Evolutionary conservation across 2,888 invertebrate species (phyloP), one percentile per base, ranked within the genome.

Genomic region (Ochropacha duplaris): DNA sequence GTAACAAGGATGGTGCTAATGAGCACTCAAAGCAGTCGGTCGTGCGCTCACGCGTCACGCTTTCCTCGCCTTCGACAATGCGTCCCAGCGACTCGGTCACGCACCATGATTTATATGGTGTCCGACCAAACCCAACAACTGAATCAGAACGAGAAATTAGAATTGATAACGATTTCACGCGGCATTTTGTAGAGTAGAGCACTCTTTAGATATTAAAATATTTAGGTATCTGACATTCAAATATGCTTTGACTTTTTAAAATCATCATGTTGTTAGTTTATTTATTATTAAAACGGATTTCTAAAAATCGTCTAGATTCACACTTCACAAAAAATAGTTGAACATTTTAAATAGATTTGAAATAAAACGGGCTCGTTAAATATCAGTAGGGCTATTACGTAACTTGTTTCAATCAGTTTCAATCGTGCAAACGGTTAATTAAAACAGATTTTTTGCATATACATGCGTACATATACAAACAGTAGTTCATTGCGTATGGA

Each of bases 31-130:
- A 72, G 71, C 66, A 52, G 70, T 69, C 72, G 66, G 69, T 75
- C 74, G 77, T 78, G 76, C 77, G 77, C 62, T 57, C 65, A 60
- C 60, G 50, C 78, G 81, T 83, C 83, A 83, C 81, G 86, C 84
- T 83, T 78, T 79, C 80, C 73, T 68, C 70, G 63, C 60, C 58
- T 58, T 57, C 58, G 66, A 66, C 68, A 65, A 66, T 68, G 64
- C 58, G 59, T 61, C 57, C 58, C 39, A 11, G 61, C 65, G 64
- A 60, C 61, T 65, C 76, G 66, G 82, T 76, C 82, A 78, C 75
- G 83, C 79, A 68, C 69, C 68, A 63, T 73, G 75, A 75, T 76
- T 78, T 69, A 69, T 65, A 68, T 62, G 59, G 57, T 51, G 60
- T 62, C 44, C 44, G 57, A 54, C 61, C 57, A 58, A 60, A 54